Evolutionary conservation across 2,113 vertebrate species (phyloP).

Genomic region (Craseonycteris thonglongyai): DNA sequence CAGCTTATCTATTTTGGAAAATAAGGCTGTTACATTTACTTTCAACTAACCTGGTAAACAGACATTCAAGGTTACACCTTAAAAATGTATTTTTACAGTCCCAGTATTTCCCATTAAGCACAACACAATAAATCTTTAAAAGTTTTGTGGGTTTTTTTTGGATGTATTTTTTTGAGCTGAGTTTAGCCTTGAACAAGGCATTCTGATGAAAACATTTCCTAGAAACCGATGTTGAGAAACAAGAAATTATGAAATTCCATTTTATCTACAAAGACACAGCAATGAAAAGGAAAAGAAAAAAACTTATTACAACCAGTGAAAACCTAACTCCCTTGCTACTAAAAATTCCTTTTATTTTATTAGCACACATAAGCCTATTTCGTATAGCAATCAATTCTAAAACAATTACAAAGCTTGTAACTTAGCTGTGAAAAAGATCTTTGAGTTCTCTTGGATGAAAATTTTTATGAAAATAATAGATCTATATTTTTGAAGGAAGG

Average conservation of each 20-base stretch:
- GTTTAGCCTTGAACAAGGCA: conserved; percentile 69
- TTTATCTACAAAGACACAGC: conserved; percentile 66
- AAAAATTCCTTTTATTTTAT: conserved; percentile 62
- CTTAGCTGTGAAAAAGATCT: not conserved
- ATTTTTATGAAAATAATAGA: conserved; percentile 24
- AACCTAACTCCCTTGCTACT: conserved; percentile 56
- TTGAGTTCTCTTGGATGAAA: conserved; percentile 2
- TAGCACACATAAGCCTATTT: conserved; percentile 59
- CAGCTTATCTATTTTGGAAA: conserved; percentile 45
- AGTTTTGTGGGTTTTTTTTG: conserved; percentile 50
- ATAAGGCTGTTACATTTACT: conserved; percentile 46
- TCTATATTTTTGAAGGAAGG: not conserved
- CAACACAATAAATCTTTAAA: conserved; percentile 62
- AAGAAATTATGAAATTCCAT: conserved; percentile 63
- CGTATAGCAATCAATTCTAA: conserved; percentile 63
- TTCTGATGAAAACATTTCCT: conserved; percentile 46
- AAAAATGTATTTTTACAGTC: conserved; percentile 60
- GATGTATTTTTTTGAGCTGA: conserved; percentile 43
- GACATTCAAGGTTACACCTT: conserved; percentile 67
- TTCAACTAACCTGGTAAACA: conserved; percentile 45
- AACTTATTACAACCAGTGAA: conserved; percentile 45
- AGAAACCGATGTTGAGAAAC: conserved; percentile 49
- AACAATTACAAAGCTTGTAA: conserved; percentile 52
- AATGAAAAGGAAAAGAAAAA: conserved; percentile 2
- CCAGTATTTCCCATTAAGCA: conserved; percentile 65